Percentiles rank a stretch among this genome's conserved stretches.
phyloP scores from a whole-genome alignment of 2,888 invertebrate genomes.

The Spilosoma lubricipeda region DNA sequence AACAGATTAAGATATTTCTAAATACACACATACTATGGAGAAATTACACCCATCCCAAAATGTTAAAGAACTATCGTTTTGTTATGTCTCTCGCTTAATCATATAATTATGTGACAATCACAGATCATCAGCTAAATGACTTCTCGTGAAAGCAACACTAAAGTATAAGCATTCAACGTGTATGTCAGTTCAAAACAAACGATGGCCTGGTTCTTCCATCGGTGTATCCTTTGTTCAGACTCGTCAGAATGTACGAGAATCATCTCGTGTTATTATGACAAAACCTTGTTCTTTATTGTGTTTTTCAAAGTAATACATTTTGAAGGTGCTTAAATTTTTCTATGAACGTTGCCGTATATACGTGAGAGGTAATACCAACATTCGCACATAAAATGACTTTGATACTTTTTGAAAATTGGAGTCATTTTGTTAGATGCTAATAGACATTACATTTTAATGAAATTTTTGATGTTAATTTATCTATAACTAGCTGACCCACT shows the following conservation, averaged over 20 bases:
- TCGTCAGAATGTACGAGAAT: slow-evolving; percentile 13
- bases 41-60: too few species aligned
- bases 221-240: slow-evolving; percentile 29
- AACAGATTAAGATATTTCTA: too few species aligned
- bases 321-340: not conserved
- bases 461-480: too few species aligned
- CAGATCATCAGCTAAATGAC: not conserved
- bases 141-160: slow-evolving; percentile 27
- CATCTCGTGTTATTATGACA: not conserved
- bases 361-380: not conserved
- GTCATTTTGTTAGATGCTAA: too few species aligned
- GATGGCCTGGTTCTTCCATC: slow-evolving; percentile 27
- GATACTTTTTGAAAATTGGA: too few species aligned
- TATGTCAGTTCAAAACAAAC: slow-evolving; percentile 48
- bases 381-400: not conserved
- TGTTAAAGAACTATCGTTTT: too few species aligned
- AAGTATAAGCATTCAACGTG: slow-evolving; percentile 47
- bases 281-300: not conserved
- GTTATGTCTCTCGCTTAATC: too few species aligned
- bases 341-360: not conserved
- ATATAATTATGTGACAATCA: not conserved
- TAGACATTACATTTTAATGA: too few species aligned
- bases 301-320: not conserved
- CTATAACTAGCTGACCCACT: too few species aligned
- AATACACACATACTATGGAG: too few species aligned